These are phyloP conservation scores for Yasuhikotakia modesta DNA, from an alignment of 2,797 vertebrate genomes.

Conservation along the genomic window DNA sequence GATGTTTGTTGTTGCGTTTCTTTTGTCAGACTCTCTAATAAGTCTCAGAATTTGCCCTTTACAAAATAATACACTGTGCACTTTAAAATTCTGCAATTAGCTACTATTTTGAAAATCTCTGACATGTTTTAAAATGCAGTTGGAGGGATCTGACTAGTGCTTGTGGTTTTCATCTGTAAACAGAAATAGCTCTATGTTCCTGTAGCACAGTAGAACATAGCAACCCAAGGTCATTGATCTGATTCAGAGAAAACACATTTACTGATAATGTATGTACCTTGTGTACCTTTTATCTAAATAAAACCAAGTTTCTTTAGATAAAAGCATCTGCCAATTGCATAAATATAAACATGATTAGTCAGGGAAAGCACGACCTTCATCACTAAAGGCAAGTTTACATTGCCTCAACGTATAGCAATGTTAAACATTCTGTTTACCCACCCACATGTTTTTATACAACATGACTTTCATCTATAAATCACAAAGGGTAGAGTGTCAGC, in stretches of 20 bases:
- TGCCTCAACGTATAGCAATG: background rate
- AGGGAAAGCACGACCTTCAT: background rate
- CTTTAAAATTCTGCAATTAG: background rate
- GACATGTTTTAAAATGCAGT: background rate
- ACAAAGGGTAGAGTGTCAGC: background rate
- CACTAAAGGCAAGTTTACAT: background rate
- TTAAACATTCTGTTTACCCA: too few species aligned
- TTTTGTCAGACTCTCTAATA: background rate
- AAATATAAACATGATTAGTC: too few species aligned
- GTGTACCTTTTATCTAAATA: background rate
- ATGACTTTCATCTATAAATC: background rate
- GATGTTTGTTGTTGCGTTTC: background rate
- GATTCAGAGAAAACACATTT: background rate
- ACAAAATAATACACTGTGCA: background rate
- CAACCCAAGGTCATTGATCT: background rate
- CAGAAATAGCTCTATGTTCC: background rate
- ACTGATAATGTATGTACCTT: background rate
- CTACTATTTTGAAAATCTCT: background rate
- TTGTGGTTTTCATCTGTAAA: background rate
- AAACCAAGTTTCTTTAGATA: background rate
- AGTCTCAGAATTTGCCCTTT: conserved; percentile 9
- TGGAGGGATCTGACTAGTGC: background rate
- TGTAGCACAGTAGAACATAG: background rate
- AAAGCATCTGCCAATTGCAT: too few species aligned
- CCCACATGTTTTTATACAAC: too few species aligned